Conservation (phyloP, 2,113 vertebrate genomes). For the Solea solea region DNA sequence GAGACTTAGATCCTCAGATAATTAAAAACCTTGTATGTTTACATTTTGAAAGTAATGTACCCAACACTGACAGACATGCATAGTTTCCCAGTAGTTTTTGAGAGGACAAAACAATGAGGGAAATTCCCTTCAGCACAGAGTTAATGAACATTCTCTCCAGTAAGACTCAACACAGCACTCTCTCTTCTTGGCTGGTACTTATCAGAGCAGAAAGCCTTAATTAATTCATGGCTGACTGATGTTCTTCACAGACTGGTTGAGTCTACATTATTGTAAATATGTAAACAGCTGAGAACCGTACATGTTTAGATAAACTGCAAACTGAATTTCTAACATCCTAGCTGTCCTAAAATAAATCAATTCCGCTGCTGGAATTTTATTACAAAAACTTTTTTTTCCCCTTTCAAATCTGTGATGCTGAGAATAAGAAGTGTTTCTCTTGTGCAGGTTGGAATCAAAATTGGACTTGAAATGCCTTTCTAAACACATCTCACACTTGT, state of each 20-base stretch:
- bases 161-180: constrained; percentile 53
- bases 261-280: constrained; percentile 75
- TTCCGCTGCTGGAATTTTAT: constrained; percentile 10
- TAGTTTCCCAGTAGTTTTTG: constrained; percentile 50
- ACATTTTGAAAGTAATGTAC: too few relatives aligned
- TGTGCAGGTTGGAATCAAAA: not conserved
- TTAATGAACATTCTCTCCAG: constrained; percentile 60
- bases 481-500: not conserved
- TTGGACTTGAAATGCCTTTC: not conserved
- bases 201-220: constrained; percentile 80
- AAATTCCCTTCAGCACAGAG: constrained; percentile 64
- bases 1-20: too few relatives aligned
- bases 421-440: not conserved
- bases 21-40: too few relatives aligned
- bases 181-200: constrained; percentile 70
- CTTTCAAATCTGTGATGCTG: not conserved
- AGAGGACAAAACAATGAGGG: constrained; percentile 40
- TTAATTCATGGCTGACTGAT: constrained; percentile 80
- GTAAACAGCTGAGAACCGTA: constrained; percentile 73
- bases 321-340: constrained; percentile 44
- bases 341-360: constrained; percentile 25
- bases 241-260: constrained; percentile 69
- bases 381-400: not conserved
- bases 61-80: not conserved
- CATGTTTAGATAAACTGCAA: constrained; percentile 47